Evolutionary conservation across 2,888 invertebrate genomes (phyloP), one percentile per base, ranked within the genome.

Genomic region (Cheilosia grossa): DNA sequence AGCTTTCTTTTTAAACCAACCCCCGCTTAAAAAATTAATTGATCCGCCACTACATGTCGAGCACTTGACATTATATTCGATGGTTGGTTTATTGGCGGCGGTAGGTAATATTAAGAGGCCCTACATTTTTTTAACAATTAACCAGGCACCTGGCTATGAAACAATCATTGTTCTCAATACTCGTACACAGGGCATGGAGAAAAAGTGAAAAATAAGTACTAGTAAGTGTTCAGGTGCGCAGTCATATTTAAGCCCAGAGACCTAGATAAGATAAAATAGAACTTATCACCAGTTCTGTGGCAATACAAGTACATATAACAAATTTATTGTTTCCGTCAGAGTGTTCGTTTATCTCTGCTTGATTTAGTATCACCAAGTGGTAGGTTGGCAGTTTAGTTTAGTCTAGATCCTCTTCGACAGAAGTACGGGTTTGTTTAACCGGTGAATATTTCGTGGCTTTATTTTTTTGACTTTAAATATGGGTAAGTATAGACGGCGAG

Each of bases 341-440:
- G 24, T 7, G 27, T 1, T 27, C 5, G 30, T 33, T 33, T 47
- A 63, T 67, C 47, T n/a, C 49, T 59, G 10, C 33, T 64, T 47
- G 47, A 51, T 49, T 78, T 63, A 73, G 73, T 79, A 74, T 74
- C 74, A 58, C 51, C 63, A 69, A 64, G 47, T 69, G 80, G 33
- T 30, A 24, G 30, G 24, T 44, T 49, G 63, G 40, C 59, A 66
- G 17, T 47, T 56, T 67, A 83, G 58, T 83, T 83, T 80, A 74
- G 74, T 80, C 64, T 70, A 58, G 40, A 53, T 27, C 37, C 53
- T 79, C 58, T 40, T 54, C 63, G 58, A 54, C 51, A 64, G 37
- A 56, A 69, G 24, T 15, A 69, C 63, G 72, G 66, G 27, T 33
- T 53, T 51, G 10, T 47, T 51, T 19, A 40, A 9, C 44, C 17